Evolutionary conservation across 1,140 invertebrate genomes (phyloP).

Genomic region (Pentalonia nigronervosa): DNA sequence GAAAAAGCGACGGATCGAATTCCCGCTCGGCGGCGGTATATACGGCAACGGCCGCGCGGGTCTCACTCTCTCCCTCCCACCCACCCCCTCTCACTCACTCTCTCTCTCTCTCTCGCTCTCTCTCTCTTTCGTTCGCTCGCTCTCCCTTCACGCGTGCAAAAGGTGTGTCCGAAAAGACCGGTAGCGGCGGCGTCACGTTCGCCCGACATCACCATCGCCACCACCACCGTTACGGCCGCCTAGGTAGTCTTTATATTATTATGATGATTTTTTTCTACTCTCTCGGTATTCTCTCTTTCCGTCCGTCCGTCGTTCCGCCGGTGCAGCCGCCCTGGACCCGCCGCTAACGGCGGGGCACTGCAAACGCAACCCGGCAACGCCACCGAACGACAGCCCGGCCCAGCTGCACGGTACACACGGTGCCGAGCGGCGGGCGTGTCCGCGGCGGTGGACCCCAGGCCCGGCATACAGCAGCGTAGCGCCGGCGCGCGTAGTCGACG

Average conservation of each 20-base stretch:
- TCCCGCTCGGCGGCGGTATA: neutral
- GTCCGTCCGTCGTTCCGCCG: neutral
- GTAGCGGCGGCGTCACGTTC: conserved; percentile 27
- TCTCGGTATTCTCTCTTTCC: neutral
- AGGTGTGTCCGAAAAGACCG: conserved; percentile 51
- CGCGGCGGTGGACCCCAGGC: neutral
- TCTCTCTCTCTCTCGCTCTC: too few relatives aligned
- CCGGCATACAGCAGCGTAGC: neutral
- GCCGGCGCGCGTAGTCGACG: neutral
- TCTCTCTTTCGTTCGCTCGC: too few relatives aligned
- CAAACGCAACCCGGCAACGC: neutral
- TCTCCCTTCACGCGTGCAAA: neutral
- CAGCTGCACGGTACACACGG: neutral
- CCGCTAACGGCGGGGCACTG: neutral
- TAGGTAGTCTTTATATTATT: conserved; percentile 3
- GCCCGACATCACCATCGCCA: neutral
- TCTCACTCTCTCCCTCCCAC: too few relatives aligned
- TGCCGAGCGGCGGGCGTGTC: neutral
- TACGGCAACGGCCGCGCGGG: neutral
- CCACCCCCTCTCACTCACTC: too few relatives aligned
- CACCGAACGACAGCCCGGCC: neutral
- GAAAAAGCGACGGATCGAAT: neutral
- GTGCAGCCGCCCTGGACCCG: neutral
- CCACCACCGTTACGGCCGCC: neutral
- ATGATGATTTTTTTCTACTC: neutral